Evolutionary conservation across 2,113 vertebrate species (phyloP).

Genomic region (Menura novaehollandiae): DNA sequence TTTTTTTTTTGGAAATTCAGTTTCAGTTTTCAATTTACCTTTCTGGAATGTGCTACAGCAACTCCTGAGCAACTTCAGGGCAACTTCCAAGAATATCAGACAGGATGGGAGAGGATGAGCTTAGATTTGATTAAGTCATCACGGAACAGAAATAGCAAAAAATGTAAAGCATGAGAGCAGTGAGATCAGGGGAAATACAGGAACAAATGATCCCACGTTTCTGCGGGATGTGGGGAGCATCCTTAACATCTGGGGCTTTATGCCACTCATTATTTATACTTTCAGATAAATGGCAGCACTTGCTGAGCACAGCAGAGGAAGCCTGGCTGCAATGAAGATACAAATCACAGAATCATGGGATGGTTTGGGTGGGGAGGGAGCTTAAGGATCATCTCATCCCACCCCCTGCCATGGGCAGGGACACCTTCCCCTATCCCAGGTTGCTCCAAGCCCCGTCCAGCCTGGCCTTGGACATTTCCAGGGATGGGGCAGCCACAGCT

Average conservation of each 20-base stretch:
- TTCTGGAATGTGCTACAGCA: background rate
- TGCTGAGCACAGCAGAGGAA: background rate
- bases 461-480: background rate
- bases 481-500: background rate
- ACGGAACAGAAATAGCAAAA: background rate
- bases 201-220: fast-evolving
- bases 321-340: background rate
- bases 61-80: background rate
- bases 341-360: no score
- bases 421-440: background rate
- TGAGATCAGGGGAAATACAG: fast-evolving
- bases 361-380: background rate
- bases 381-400: background rate
- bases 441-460: fast-evolving
- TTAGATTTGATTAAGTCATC: background rate
- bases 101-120: background rate
- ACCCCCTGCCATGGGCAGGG: background rate
- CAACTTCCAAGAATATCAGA: background rate
- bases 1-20: background rate
- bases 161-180: background rate
- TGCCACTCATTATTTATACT: fast-evolving
- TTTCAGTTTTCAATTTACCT: background rate
- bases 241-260: background rate
- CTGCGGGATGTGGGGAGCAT: background rate
- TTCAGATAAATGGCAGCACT: fast-evolving